Evolutionary conservation across 2,797 vertebrate species (phyloP), one percentile per base, ranked within the genome.

Genomic region (Simalia tracyae): DNA sequence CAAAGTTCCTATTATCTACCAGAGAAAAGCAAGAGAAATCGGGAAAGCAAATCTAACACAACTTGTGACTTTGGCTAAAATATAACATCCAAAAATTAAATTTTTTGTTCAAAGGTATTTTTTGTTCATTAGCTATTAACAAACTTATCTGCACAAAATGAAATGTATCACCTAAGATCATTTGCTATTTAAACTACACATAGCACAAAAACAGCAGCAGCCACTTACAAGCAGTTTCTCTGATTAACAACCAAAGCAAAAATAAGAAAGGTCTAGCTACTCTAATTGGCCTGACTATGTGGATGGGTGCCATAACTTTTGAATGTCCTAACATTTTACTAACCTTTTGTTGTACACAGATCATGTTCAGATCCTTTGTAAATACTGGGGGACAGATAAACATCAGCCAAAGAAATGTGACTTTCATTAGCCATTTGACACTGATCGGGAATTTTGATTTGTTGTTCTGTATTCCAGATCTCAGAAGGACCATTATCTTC

Each of bases 381-480:
- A 95, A 94, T 94, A 96, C 97, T 96, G 96, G 98, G 98, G 93
- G 98, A 98, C 93, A 98, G 97, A 92, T 98, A 98, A 88, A 97
- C 96, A 72, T 98, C 94, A 93, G 98, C 96, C 91, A 99, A 97
- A 89, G 98, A 97, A 14, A 87, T 85, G 84, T 86, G 59, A 92
- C 57, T 84, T 2, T 91, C 95, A 89, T 26, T 87, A 91, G 97
- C 64, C 93, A 96, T 91, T 92, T 97, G 97, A 88, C 95, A 97
- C 56, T 97, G 94, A 84, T 97, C 95, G 89, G 97, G 90, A 97
- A 97, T 96, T 90, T 97, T 85, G 59, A 95, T 2, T 95, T 96
- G 95, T 91, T 97, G 97, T 89, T 97, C 96, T 87, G 87, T 87
- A 12, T 92, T 90, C 0, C 88, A 90, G 26, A 92, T 90, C 91